These are phyloP conservation scores for Panonychus citri DNA, from an alignment of 1,140 invertebrate species.

Conservation along the genomic window DNA sequence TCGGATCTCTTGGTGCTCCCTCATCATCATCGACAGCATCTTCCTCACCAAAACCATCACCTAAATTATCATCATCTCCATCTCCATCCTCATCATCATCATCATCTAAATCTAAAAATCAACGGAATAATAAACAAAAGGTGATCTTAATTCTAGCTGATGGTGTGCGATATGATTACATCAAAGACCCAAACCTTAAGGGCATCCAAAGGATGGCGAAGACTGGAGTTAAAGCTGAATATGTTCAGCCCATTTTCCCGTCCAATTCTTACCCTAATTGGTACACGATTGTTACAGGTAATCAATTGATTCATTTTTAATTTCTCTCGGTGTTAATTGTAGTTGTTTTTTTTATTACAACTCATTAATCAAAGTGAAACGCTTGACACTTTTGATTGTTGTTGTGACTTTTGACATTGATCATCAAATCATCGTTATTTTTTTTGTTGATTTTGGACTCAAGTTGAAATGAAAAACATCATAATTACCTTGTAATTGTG, in stretches of 20 bases:
- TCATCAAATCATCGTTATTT: not conserved
- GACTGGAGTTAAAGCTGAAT: slow-evolving; percentile 17
- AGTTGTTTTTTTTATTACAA: too few species aligned
- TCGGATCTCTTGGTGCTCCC: too few species aligned
- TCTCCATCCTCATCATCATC: too few species aligned
- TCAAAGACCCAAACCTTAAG: slow-evolving; percentile 13
- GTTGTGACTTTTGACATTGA: not conserved
- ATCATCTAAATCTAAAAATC: too few species aligned
- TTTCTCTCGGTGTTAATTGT: not conserved
- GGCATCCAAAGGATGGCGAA: slow-evolving; percentile 17
- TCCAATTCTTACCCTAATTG: slow-evolving; percentile 21
- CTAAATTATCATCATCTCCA: too few species aligned
- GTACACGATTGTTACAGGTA: slow-evolving; percentile 21
- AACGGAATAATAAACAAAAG: slow-evolving; percentile 10
- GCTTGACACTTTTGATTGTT: too few species aligned
- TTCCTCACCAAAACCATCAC: too few species aligned
- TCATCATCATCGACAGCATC: too few species aligned
- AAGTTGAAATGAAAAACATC: too few species aligned
- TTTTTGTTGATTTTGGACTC: too few species aligned
- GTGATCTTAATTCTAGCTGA: slow-evolving; percentile 20
- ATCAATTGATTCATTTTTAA: not conserved
- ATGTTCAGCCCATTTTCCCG: slow-evolving; percentile 19
- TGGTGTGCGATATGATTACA: slow-evolving; percentile 21
- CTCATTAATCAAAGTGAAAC: too few species aligned
- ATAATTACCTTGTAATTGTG: too few species aligned